A percentile compares a stretch with the other conserved stretches of the same genome.
Evolutionary conservation across 2,113 vertebrate genomes (phyloP).

Genomic region (Pterophyllum scalare): DNA sequence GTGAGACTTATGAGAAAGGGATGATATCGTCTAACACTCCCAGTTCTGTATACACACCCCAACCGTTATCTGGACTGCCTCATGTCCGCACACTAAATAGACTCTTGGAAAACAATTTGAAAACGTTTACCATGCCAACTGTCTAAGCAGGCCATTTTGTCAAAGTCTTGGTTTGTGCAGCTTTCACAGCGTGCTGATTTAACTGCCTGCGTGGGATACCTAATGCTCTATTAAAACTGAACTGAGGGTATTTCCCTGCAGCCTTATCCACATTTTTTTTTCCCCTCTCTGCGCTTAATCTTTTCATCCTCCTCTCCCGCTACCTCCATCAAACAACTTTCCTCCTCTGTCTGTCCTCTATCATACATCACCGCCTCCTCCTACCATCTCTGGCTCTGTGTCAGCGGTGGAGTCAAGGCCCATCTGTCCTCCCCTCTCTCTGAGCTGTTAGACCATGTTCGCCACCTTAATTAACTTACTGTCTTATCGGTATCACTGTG

Average conservation of each 20-base stretch:
- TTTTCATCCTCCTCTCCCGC: slow-evolving; percentile 36
- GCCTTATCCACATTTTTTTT: slow-evolving; percentile 27
- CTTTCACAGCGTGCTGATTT: slow-evolving; percentile 24
- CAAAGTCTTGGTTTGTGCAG: slow-evolving; percentile 18
- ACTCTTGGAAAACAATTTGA: not conserved
- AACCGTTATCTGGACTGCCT: slow-evolving; percentile 1
- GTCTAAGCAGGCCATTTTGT: slow-evolving; percentile 23
- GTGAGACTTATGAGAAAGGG: not conserved
- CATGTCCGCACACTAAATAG: slow-evolving; percentile 8
- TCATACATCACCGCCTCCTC: slow-evolving; percentile 71
- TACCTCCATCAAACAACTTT: slow-evolving; percentile 63
- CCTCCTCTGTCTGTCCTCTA: slow-evolving; percentile 71
- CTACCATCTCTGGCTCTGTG: slow-evolving; percentile 66
- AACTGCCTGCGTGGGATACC: slow-evolving; percentile 21
- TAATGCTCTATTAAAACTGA: slow-evolving; percentile 13
- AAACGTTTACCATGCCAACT: slow-evolving; percentile 24
- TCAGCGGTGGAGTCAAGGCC: slow-evolving; percentile 79
- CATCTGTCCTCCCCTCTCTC: slow-evolving; percentile 73
- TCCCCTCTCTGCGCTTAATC: slow-evolving; percentile 21
- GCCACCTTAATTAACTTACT: slow-evolving; percentile 81
- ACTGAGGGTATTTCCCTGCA: slow-evolving; percentile 46
- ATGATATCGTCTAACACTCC: slow-evolving; percentile 20
- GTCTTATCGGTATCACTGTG: slow-evolving; percentile 71
- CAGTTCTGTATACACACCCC: not conserved
- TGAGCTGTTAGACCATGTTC: slow-evolving; percentile 76